These are phyloP conservation scores for Pseudomyrmex gracilis DNA, from an alignment of 1,140 invertebrate genomes.

Conservation along the genomic window DNA sequence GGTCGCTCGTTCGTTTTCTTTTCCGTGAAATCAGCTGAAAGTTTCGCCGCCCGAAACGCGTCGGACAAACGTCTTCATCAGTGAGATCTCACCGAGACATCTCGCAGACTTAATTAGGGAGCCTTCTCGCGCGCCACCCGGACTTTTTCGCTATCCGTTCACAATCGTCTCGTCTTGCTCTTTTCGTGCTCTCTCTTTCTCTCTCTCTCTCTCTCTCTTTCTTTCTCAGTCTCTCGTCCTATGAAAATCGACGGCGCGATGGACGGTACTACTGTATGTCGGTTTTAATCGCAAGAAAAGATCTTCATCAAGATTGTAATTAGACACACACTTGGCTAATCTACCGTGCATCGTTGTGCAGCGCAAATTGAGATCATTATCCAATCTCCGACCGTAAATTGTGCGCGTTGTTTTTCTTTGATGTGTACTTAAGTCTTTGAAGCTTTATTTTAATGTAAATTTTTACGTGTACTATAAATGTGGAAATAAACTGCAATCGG, in stretches of 20 bases:
- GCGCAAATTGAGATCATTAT: slow-evolving; percentile 70
- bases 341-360: slow-evolving; percentile 18
- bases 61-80: slow-evolving; percentile 74
- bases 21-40: slow-evolving; percentile 56
- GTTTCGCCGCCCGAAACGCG: slow-evolving; percentile 53
- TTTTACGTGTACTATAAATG: neutral
- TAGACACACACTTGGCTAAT: slow-evolving; percentile 62
- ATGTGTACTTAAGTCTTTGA: neutral
- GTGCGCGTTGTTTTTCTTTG: slow-evolving; percentile 42
- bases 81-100: slow-evolving; percentile 72
- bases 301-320: slow-evolving; percentile 71
- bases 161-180: neutral
- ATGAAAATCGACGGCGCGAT: slow-evolving; percentile 15
- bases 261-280: neutral
- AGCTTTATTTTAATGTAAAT: neutral
- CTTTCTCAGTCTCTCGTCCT: neutral
- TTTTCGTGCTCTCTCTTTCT: neutral
- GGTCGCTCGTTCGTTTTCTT: slow-evolving; percentile 46
- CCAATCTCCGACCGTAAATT: slow-evolving; percentile 62
- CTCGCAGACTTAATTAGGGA: slow-evolving; percentile 71
- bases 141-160: slow-evolving; percentile 46
- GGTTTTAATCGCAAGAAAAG: slow-evolving; percentile 39
- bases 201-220: slow-evolving; percentile 4
- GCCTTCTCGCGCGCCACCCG: slow-evolving; percentile 15
- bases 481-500: neutral